Evolutionary conservation across 2,888 invertebrate genomes (phyloP).

Genomic region (Drosophila merina): DNA sequence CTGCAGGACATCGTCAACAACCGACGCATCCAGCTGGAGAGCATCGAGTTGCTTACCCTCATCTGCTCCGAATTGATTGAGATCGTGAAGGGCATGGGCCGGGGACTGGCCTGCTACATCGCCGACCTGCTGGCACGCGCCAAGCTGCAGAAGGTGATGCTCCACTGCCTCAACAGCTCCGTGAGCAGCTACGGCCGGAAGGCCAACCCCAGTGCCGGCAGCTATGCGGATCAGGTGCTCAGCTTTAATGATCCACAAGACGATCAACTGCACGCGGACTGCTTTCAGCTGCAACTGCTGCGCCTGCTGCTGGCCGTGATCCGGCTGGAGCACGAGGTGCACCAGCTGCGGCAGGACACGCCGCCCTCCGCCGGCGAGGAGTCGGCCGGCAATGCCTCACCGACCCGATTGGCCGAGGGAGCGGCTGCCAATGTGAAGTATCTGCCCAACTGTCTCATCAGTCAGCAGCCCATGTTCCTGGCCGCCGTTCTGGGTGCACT

Average conservation of each 20-base stretch:
- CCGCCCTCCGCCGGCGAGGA: constrained; percentile 60
- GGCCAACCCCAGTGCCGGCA: constrained; percentile 68
- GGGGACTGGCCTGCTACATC: constrained; percentile 90
- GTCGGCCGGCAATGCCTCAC: constrained; percentile 79
- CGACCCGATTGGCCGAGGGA: constrained; percentile 75
- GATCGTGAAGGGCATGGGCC: constrained; percentile 90
- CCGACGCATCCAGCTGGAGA: constrained; percentile 90
- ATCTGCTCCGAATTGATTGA: constrained; percentile 89
- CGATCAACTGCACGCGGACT: constrained; percentile 87
- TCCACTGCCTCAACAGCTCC: constrained; percentile 92
- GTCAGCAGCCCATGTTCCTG: constrained; percentile 93
- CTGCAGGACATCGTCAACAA: constrained; percentile 90
- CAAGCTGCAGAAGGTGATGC: constrained; percentile 92
- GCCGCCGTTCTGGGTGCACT: constrained; percentile 91
- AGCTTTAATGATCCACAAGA: constrained; percentile 89
- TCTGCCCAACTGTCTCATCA: constrained; percentile 87
- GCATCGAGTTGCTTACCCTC: constrained; percentile 89
- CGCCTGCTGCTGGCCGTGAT: constrained; percentile 89
- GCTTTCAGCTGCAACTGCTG: constrained; percentile 88
- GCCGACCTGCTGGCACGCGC: constrained; percentile 90
- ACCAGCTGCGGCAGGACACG: constrained; percentile 84
- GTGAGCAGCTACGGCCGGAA: constrained; percentile 84
- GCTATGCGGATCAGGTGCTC: constrained; percentile 90
- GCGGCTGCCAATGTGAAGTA: constrained; percentile 85
- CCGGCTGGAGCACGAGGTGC: constrained; percentile 90